Conservation (phyloP, 92 coral and sea anemone species). For the Anthopleura xanthogrammica region DNA sequence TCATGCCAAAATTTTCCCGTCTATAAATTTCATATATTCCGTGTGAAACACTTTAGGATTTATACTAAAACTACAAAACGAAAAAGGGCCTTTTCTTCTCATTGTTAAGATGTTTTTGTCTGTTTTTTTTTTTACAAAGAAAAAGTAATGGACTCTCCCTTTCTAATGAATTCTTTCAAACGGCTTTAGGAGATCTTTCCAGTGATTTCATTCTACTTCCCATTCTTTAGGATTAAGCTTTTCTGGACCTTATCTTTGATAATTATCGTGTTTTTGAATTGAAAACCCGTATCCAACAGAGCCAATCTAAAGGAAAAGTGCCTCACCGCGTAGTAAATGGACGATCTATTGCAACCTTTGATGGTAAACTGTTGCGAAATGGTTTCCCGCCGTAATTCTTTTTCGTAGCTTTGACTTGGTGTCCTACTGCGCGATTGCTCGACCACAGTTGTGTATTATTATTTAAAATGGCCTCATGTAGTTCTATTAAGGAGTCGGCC, state of each 20-base stretch:
- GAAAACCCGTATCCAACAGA: constrained; percentile 9
- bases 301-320: neutral
- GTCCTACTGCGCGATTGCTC: constrained; percentile 34
- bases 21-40: neutral
- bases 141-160: neutral
- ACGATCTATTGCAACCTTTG: neutral
- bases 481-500: constrained; percentile 38
- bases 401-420: constrained; percentile 11
- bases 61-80: neutral
- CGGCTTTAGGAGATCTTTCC: neutral
- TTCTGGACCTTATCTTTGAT: constrained; percentile 2
- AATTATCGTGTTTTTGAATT: constrained; percentile 11
- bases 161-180: neutral
- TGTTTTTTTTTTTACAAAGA: neutral
- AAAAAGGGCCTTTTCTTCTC: neutral
- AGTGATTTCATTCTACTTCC: neutral
- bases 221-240: constrained; percentile 1
- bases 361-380: constrained; percentile 10
- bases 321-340: neutral
- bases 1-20: neutral
- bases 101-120: neutral
- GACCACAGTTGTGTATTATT: constrained; percentile 30
- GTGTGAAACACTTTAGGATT: neutral
- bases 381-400: constrained; percentile 19
- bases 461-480: constrained; percentile 37